A percentile compares a stretch with the other conserved stretches of the same genome.
Conservation (phyloP, 1,140 invertebrate genomes). For the Nautilus pompilius region DNA sequence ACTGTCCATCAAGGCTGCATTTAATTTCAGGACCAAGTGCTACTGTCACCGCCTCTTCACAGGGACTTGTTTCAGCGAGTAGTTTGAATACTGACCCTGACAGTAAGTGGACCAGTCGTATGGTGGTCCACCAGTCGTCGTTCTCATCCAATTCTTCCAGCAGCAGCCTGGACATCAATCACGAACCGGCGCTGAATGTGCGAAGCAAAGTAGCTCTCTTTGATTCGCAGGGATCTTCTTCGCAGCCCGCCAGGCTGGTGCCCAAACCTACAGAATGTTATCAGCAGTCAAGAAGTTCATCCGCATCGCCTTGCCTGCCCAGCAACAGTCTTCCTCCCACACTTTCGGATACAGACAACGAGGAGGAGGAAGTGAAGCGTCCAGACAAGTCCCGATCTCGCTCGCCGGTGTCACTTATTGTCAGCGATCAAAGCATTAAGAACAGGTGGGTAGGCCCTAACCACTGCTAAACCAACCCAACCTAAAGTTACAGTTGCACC, state of each 20-base stretch:
- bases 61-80: not conserved
- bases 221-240: not conserved
- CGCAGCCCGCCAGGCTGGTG: not conserved
- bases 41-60: not conserved
- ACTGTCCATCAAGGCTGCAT: conserved; percentile 15
- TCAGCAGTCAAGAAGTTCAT: not conserved
- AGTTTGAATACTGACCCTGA: not conserved
- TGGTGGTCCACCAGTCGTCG: not conserved
- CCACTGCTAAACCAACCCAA: no score
- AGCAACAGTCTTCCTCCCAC: not conserved
- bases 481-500: not conserved
- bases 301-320: not conserved
- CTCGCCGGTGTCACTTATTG: not conserved
- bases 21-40: not conserved
- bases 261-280: not conserved
- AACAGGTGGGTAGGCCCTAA: conserved; percentile 7
- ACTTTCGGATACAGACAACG: conserved; percentile 12
- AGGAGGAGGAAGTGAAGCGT: not conserved
- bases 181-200: conserved; percentile 6
- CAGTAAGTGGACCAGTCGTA: conserved; percentile 1
- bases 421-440: not conserved
- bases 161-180: not conserved
- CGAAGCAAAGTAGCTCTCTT: conserved; percentile 12
- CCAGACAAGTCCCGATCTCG: conserved; percentile 6
- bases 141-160: not conserved